A percentile compares a stretch with the other conserved stretches of the same genome.
These are phyloP conservation scores for Entomyzon cyanotis DNA, from an alignment of 2,113 vertebrate species.

Conservation along the genomic window DNA sequence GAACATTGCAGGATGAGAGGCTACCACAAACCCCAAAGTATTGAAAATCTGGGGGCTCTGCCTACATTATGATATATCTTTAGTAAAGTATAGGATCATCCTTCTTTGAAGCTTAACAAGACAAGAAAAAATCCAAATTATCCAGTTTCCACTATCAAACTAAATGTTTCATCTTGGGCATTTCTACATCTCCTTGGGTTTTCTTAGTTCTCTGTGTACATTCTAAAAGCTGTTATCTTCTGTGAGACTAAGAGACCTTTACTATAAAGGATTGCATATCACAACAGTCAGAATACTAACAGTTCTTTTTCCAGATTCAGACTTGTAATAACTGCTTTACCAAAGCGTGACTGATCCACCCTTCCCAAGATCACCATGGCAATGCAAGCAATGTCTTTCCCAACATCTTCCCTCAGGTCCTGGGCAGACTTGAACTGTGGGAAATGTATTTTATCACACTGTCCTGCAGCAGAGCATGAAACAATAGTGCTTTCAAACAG, in stretches of 20 bases:
- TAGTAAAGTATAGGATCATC: not conserved
- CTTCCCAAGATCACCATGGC: not conserved
- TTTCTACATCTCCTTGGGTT: not conserved
- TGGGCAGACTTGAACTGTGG: not conserved
- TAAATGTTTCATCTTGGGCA: not conserved
- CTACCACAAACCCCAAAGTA: not conserved
- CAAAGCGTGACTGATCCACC: not conserved
- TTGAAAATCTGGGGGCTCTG: not conserved
- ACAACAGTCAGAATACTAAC: not conserved
- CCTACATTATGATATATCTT: not conserved
- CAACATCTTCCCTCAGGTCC: not conserved
- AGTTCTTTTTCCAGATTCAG: not conserved
- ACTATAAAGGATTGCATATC: not conserved
- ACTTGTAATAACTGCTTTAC: not conserved
- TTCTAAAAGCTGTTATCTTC: not conserved
- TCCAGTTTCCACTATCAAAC: not conserved
- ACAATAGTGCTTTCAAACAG: not conserved
- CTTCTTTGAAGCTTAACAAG: not conserved
- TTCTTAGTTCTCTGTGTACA: not conserved
- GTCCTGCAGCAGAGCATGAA: not conserved
- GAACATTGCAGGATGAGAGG: fast-evolving
- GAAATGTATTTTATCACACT: not conserved
- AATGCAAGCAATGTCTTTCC: not conserved
- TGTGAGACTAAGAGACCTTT: not conserved
- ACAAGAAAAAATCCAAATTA: not conserved